These are phyloP conservation scores for Megaceryle maxima DNA, from an alignment of 2,113 vertebrate species.

Conservation along the genomic window DNA sequence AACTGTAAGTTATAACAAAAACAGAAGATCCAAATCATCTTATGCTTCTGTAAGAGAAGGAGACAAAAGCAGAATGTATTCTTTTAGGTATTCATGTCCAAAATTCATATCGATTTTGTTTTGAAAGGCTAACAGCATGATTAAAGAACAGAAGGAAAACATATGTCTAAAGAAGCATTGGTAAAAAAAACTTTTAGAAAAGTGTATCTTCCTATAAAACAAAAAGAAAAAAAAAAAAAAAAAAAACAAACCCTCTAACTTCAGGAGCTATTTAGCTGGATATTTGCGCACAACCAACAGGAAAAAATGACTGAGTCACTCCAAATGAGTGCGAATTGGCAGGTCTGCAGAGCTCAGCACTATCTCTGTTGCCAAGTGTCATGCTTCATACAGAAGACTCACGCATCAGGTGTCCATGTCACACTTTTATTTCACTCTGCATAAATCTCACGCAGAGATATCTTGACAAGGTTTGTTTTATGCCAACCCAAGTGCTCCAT, in stretches of 20 bases:
- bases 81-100: conserved; percentile 41
- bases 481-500: conserved; percentile 57
- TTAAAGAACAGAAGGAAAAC: conserved; percentile 67
- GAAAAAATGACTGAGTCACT: conserved; percentile 66
- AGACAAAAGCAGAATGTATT: neutral
- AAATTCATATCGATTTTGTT: conserved; percentile 57
- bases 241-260: neutral
- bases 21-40: neutral
- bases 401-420: conserved; percentile 65
- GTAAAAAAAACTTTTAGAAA: conserved; percentile 44
- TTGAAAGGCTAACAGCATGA: conserved; percentile 55
- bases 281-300: conserved; percentile 39
- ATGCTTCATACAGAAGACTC: conserved; percentile 65
- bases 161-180: conserved; percentile 38
- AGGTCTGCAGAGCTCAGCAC: conserved; percentile 68
- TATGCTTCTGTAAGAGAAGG: neutral
- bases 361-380: conserved; percentile 53
- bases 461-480: conserved; percentile 67
- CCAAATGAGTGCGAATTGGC: conserved; percentile 59
- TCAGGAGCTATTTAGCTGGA: conserved; percentile 29
- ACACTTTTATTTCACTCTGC: conserved; percentile 66
- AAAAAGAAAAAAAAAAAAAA: neutral
- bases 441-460: conserved; percentile 69
- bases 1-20: neutral
- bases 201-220: conserved; percentile 14